phyloP scores from a whole-genome alignment of 2,888 invertebrate genomes.

The Aromia moschata region DNA sequence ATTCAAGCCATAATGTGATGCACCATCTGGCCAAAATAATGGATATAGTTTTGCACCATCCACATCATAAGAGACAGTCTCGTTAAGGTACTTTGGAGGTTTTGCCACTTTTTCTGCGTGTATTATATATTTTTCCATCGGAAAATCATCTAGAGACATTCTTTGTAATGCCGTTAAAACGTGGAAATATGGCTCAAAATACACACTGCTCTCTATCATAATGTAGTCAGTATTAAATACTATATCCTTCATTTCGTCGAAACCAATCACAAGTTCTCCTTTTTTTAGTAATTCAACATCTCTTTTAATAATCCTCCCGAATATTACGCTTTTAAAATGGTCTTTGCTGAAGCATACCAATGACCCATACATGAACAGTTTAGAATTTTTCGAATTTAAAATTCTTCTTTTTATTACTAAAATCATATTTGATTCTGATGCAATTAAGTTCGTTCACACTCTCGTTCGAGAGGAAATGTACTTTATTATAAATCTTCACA shows the following conservation, averaged over 20 bases:
- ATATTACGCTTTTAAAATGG: slow-evolving; percentile 73
- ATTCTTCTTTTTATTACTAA: slow-evolving; percentile 44
- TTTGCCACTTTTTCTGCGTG: slow-evolving; percentile 62
- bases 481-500: slow-evolving; percentile 39
- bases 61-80: slow-evolving; percentile 32
- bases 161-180: slow-evolving; percentile 75
- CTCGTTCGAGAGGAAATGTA: slow-evolving; percentile 37
- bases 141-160: slow-evolving; percentile 68
- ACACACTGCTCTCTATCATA: slow-evolving; percentile 82
- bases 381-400: slow-evolving; percentile 65
- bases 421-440: slow-evolving; percentile 41
- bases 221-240: slow-evolving; percentile 45
- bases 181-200: slow-evolving; percentile 83
- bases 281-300: slow-evolving; percentile 64
- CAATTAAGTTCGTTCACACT: slow-evolving; percentile 40
- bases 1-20: slow-evolving; percentile 30
- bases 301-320: slow-evolving; percentile 74
- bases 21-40: slow-evolving; percentile 18
- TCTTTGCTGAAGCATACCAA: slow-evolving; percentile 77
- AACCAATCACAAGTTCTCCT: slow-evolving; percentile 66
- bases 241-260: slow-evolving; percentile 25
- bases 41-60: slow-evolving; percentile 30
- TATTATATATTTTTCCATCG: slow-evolving; percentile 76
- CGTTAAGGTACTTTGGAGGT: slow-evolving; percentile 31
- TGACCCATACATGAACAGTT: slow-evolving; percentile 76